Conservation (phyloP, 2,113 vertebrate genomes). For the Mesoclemmys tuberculata region DNA sequence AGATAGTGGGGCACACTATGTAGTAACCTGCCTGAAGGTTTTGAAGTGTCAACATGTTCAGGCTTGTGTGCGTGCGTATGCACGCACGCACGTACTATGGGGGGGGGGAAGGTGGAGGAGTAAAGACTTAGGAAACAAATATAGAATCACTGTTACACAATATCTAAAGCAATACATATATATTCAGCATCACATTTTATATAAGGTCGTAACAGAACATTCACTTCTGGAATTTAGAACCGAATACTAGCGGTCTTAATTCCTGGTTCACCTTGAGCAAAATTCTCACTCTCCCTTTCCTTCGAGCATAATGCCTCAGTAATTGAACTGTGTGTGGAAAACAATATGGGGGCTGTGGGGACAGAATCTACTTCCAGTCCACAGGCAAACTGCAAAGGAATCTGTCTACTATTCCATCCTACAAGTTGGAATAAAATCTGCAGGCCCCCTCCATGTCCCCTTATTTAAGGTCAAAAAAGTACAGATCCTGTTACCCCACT, state of each 20-base stretch:
- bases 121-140: constrained; percentile 13
- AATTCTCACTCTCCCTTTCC: neutral
- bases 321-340: neutral
- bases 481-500: constrained; percentile 20
- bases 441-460: neutral
- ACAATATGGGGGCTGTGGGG: neutral
- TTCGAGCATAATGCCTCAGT: neutral
- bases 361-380: neutral
- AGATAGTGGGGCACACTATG: neutral
- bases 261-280: constrained; percentile 13
- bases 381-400: neutral
- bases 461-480: neutral
- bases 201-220: neutral
- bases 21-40: neutral
- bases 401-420: constrained; percentile 20
- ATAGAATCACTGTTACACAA: neutral
- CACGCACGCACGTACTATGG: too few species aligned
- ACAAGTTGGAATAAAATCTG: constrained; percentile 50
- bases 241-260: constrained; percentile 9
- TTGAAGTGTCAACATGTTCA: neutral
- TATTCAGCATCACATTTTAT: neutral
- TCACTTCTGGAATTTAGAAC: neutral
- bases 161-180: neutral
- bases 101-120: too few species aligned
- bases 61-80: too few species aligned